Conservation (phyloP, 2,113 vertebrate species). For the Monopterus albus region DNA sequence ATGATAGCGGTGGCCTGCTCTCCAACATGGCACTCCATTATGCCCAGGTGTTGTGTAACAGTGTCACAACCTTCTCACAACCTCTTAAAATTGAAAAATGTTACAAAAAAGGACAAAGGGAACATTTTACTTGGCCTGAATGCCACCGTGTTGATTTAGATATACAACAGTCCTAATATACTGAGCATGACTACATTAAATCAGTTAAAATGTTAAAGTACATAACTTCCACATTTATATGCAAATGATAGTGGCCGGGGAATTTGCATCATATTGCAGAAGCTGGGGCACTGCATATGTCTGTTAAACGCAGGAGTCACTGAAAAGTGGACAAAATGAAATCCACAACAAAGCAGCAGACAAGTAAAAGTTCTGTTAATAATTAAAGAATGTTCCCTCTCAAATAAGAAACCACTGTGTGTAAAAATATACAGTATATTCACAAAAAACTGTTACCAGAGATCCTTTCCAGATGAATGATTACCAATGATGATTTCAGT, state of each 20-base stretch:
- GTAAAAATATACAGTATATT: conserved; percentile 55
- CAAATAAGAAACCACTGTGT: conserved; percentile 23
- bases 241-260: conserved; percentile 23
- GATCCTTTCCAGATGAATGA: conserved; percentile 5
- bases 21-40: conserved; percentile 46
- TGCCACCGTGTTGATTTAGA: conserved; percentile 64
- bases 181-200: conserved; percentile 30
- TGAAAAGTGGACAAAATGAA: conserved; percentile 10
- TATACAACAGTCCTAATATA: conserved; percentile 41
- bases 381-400: conserved; percentile 29
- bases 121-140: conserved; percentile 53
- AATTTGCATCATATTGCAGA: conserved; percentile 33
- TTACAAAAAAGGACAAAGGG: conserved; percentile 31
- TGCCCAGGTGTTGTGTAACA: conserved; percentile 12
- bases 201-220: conserved; percentile 26
- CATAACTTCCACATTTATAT: conserved; percentile 33
- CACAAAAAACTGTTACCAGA: conserved; percentile 35
- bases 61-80: conserved; percentile 26
- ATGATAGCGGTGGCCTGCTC: conserved; percentile 50
- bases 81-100: conserved; percentile 21
- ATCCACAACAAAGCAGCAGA: conserved; percentile 32
- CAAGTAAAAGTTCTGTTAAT: conserved; percentile 13
- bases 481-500: conserved; percentile 31
- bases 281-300: conserved; percentile 4
- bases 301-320: not conserved